Evolutionary conservation across 2,113 vertebrate species (phyloP).

Genomic region (Galeopterus variegatus): DNA sequence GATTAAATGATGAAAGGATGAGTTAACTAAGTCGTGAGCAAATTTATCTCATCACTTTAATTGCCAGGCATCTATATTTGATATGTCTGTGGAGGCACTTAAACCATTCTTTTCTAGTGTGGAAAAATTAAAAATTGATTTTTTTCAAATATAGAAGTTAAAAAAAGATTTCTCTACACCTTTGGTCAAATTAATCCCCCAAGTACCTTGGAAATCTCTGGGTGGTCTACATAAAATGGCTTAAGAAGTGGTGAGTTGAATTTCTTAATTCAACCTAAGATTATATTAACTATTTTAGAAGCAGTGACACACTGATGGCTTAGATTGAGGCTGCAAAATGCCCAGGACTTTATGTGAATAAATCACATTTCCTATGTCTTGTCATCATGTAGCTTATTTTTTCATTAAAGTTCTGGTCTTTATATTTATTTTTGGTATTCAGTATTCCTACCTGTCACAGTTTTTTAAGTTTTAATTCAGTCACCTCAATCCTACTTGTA

Average conservation of each 20-base stretch:
- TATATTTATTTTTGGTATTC: background rate
- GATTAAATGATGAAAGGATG: slow-evolving; percentile 17
- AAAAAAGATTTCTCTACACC: background rate
- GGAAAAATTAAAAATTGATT: slow-evolving; percentile 17
- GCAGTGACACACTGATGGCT: background rate
- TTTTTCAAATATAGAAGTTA: background rate
- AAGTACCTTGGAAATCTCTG: background rate
- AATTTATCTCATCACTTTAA: slow-evolving; percentile 8
- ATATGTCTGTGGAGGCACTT: background rate
- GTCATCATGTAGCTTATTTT: background rate
- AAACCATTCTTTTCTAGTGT: slow-evolving; percentile 26
- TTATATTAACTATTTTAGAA: background rate
- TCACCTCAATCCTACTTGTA: background rate
- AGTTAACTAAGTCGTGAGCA: background rate
- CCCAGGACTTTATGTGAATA: background rate
- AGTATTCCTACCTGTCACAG: background rate
- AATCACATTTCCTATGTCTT: background rate
- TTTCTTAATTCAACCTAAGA: background rate
- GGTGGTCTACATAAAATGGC: background rate
- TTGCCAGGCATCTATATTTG: background rate
- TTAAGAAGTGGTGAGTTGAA: background rate
- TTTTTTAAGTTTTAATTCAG: background rate
- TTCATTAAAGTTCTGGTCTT: background rate
- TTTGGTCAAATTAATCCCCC: background rate
- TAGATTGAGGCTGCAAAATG: background rate